Percentiles rank a stretch among this genome's conserved stretches.
phyloP scores from a whole-genome alignment of 2,797 vertebrate species.

The Lutjanus argentimaculatus region DNA sequence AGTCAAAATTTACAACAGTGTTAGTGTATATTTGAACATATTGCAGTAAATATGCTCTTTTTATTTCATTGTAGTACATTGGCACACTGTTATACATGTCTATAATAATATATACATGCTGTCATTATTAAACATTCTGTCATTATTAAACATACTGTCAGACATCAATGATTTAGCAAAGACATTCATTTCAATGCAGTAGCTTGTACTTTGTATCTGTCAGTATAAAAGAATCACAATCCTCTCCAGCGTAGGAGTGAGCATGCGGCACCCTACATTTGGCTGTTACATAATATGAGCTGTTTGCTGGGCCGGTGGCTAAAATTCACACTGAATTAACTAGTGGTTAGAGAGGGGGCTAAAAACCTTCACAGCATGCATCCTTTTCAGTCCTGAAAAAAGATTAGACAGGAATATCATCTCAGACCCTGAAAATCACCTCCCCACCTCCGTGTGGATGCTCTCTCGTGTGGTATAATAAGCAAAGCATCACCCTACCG shows the following conservation, averaged over 20 bases:
- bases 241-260: conserved; percentile 62
- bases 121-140: conserved; percentile 19
- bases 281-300: conserved; percentile 70
- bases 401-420: conserved; percentile 39
- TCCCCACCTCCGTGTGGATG: conserved; percentile 40
- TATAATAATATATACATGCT: neutral
- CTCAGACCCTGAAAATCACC: conserved; percentile 35
- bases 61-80: too few relatives aligned
- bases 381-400: conserved; percentile 35
- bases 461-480: conserved; percentile 28
- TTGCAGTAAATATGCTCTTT: neutral
- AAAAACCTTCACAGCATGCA: conserved; percentile 33
- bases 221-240: conserved; percentile 56
- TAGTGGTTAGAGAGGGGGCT: conserved; percentile 48
- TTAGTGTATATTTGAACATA: neutral
- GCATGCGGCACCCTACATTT: conserved; percentile 64
- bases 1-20: too few relatives aligned
- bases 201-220: conserved; percentile 46
- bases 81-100: neutral
- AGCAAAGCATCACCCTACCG: conserved; percentile 37
- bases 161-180: conserved; percentile 34
- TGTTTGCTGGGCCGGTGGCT: conserved; percentile 63
- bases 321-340: conserved; percentile 69
- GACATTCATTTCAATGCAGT: conserved; percentile 26
- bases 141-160: conserved; percentile 27